Evolutionary conservation across 2,888 invertebrate species (phyloP).

Genomic region (Eulithis prunata): DNA sequence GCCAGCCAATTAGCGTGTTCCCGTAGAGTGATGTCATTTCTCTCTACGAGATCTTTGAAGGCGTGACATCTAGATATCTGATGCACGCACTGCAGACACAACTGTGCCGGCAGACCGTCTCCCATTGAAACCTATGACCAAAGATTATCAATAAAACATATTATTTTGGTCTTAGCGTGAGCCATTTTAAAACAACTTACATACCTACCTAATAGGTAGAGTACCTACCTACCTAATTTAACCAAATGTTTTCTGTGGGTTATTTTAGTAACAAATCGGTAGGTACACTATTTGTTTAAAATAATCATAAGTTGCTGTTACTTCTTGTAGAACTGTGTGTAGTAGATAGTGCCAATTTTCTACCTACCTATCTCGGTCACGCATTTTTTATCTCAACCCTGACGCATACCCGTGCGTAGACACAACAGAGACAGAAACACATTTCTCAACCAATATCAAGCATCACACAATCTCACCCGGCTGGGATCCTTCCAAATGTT

Average conservation of each 20-base stretch:
- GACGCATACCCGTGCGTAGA: constrained; percentile 40
- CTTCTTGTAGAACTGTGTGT: background rate
- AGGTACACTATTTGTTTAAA: background rate
- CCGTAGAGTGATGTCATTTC: constrained; percentile 83
- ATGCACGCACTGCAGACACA: constrained; percentile 86
- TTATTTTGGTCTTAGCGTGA: too few species aligned
- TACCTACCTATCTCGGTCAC: constrained; percentile 53
- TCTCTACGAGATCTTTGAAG: constrained; percentile 85
- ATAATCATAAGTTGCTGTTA: constrained; percentile 2
- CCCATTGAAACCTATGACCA: constrained; percentile 79
- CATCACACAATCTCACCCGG: constrained; percentile 59
- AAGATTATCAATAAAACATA: background rate
- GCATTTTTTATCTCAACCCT: constrained; percentile 50
- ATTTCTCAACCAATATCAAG: constrained; percentile 75
- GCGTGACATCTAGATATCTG: constrained; percentile 87
- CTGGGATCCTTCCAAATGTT: constrained; percentile 54
- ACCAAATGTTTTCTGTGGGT: too few species aligned
- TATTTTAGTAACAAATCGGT: background rate
- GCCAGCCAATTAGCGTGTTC: constrained; percentile 67
- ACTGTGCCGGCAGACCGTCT: constrained; percentile 85
- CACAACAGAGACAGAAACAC: constrained; percentile 69
- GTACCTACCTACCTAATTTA: background rate
- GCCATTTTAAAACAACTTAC: too few species aligned
- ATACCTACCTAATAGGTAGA: too few species aligned
- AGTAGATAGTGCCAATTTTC: constrained; percentile 2